A percentile compares a stretch with the other conserved stretches of the same genome.
These are phyloP conservation scores for Galerucella pusilla DNA, from an alignment of 2,888 invertebrate species.

Conservation along the genomic window DNA sequence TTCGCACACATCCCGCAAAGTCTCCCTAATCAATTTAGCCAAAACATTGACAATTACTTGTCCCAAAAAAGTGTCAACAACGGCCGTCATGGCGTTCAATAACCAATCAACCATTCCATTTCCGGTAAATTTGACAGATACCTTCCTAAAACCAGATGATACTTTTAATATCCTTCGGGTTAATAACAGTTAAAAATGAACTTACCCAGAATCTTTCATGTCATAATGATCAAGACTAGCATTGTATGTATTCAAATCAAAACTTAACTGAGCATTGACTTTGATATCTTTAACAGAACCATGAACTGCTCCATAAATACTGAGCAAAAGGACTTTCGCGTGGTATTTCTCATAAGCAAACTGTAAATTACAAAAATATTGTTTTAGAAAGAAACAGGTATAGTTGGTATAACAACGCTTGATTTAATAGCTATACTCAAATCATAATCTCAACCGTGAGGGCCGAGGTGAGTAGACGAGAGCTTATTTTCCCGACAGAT, in stretches of 20 bases:
- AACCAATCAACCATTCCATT: constrained; percentile 48
- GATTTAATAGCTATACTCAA: not conserved
- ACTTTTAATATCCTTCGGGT: not conserved
- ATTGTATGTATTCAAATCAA: constrained; percentile 46
- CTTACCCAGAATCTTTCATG: constrained; percentile 55
- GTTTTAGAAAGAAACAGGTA: no score
- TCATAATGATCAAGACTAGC: constrained; percentile 48
- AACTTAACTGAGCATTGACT: constrained; percentile 46
- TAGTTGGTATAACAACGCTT: not conserved
- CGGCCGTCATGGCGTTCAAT: constrained; percentile 22
- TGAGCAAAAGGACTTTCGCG: constrained; percentile 68
- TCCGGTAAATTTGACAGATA: constrained; percentile 46
- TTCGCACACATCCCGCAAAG: constrained; percentile 64
- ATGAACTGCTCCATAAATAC: constrained; percentile 67
- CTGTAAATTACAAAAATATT: constrained; percentile 58
- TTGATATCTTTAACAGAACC: constrained; percentile 61
- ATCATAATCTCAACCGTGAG: not conserved
- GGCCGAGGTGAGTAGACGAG: no score
- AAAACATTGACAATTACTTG: constrained; percentile 58
- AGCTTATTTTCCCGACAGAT: no score
- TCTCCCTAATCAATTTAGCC: constrained; percentile 63
- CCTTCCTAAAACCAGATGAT: constrained; percentile 39
- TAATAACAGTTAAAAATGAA: no score
- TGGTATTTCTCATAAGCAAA: constrained; percentile 66
- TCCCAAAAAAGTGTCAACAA: constrained; percentile 19